Conservation (phyloP, 2,888 invertebrate species). For the Thysanoteuthis rhombus region DNA sequence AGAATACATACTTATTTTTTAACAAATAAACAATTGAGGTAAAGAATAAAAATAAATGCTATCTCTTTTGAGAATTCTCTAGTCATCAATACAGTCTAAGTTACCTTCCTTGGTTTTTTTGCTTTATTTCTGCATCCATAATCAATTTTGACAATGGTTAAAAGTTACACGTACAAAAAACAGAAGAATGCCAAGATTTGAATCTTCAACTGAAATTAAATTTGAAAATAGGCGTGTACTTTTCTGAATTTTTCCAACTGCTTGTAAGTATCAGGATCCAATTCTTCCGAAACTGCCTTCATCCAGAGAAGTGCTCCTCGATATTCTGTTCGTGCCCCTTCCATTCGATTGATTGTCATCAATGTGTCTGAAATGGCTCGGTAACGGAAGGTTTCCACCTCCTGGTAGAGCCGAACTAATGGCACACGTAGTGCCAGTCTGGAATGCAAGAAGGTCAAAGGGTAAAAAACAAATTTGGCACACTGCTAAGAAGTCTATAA, state of each 20-base stretch:
- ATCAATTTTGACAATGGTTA: no score
- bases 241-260: conserved; percentile 95
- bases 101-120: no score
- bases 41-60: no score
- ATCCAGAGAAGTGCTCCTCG: conserved; percentile 88
- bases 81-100: no score
- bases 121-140: no score
- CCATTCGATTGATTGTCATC: conserved; percentile 91
- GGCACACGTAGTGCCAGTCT: conserved; percentile 86
- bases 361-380: conserved; percentile 94
- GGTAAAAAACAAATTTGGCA: background rate
- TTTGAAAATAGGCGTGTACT: conserved; percentile 70
- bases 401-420: conserved; percentile 80
- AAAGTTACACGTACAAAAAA: no score
- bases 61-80: no score
- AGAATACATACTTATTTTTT: no score
- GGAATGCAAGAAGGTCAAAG: conserved; percentile 20
- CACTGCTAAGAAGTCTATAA: background rate
- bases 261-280: conserved; percentile 96
- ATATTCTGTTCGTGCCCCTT: conserved; percentile 93
- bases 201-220: background rate
- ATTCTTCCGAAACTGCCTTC: conserved; percentile 93
- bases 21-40: no score
- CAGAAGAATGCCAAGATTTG: background rate
- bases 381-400: conserved; percentile 94